These are phyloP conservation scores for Sebastiscus tertius DNA, from an alignment of 2,797 vertebrate genomes.

Conservation along the genomic window DNA sequence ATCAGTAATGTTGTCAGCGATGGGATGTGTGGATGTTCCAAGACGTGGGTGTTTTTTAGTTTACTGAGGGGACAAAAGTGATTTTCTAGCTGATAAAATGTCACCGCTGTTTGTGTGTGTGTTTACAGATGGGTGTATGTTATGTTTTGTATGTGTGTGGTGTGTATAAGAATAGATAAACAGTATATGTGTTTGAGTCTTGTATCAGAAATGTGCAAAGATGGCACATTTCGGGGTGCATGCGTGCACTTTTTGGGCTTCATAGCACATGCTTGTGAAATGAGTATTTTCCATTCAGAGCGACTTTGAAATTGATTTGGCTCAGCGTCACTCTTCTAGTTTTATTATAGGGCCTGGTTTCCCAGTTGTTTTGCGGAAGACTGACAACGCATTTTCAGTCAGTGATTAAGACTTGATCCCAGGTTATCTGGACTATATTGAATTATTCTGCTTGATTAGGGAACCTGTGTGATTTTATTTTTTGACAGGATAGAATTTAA, in stretches of 20 bases:
- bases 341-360: conserved; percentile 35
- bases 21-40: conserved; percentile 35
- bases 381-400: conserved; percentile 34
- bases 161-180: conserved; percentile 9
- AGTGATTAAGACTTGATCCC: conserved; percentile 44
- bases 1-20: conserved; percentile 32
- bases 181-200: conserved; percentile 17
- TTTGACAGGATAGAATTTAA: not conserved
- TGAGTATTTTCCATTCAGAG: conserved; percentile 60
- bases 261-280: conserved; percentile 38
- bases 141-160: conserved; percentile 4
- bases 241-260: conserved; percentile 33
- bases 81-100: conserved; percentile 60
- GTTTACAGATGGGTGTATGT: conserved; percentile 8
- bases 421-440: conserved; percentile 54
- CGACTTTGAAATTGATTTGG: conserved; percentile 54
- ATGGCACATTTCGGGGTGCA: conserved; percentile 25
- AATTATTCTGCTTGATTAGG: conserved; percentile 46
- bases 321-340: conserved; percentile 37
- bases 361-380: conserved; percentile 45
- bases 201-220: conserved; percentile 24
- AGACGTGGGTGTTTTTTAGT: conserved; percentile 33
- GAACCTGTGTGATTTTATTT: conserved; percentile 19
- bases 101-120: conserved; percentile 20
- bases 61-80: conserved; percentile 36